A percentile compares a stretch with the other conserved stretches of the same genome.
Evolutionary conservation across 2,888 invertebrate species (phyloP).

Genomic region (Athrips mouffetella): DNA sequence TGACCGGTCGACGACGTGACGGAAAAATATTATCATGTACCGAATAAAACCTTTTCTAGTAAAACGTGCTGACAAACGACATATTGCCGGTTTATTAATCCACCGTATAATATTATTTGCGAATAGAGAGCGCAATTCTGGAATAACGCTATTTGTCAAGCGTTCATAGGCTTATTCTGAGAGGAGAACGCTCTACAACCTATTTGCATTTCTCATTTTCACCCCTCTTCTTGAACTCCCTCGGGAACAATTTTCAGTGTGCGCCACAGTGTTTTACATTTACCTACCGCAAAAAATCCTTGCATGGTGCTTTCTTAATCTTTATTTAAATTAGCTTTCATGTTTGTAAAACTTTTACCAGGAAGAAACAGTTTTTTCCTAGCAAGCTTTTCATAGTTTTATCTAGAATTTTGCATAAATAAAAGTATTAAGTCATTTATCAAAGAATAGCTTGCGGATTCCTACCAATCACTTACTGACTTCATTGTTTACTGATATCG

Average conservation of each 20-base stretch:
- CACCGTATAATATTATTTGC: slow-evolving; percentile 37
- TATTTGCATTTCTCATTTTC: slow-evolving; percentile 75
- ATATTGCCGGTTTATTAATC: slow-evolving; percentile 39
- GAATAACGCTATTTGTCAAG: slow-evolving; percentile 62
- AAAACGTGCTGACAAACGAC: slow-evolving; percentile 6
- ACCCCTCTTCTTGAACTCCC: slow-evolving; percentile 58
- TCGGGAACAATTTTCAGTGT: slow-evolving; percentile 58
- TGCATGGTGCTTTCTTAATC: no score
- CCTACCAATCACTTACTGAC: no score
- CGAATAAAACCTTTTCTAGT: not conserved
- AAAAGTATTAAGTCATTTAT: no score
- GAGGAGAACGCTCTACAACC: slow-evolving; percentile 56
- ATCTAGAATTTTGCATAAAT: no score
- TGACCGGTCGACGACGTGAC: slow-evolving; percentile 2
- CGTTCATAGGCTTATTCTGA: slow-evolving; percentile 61
- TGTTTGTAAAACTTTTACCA: no score
- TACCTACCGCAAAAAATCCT: no score
- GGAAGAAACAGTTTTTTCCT: no score
- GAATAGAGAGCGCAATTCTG: slow-evolving; percentile 44
- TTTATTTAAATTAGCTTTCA: no score
- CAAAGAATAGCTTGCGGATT: no score
- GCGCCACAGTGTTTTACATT: no score
- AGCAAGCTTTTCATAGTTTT: no score
- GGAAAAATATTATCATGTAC: not conserved
- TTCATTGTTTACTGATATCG: no score